A percentile compares a stretch with the other conserved stretches of the same genome.
These are phyloP conservation scores for Circaetus gallicus DNA, from an alignment of 2,113 vertebrate species.

Conservation along the genomic window DNA sequence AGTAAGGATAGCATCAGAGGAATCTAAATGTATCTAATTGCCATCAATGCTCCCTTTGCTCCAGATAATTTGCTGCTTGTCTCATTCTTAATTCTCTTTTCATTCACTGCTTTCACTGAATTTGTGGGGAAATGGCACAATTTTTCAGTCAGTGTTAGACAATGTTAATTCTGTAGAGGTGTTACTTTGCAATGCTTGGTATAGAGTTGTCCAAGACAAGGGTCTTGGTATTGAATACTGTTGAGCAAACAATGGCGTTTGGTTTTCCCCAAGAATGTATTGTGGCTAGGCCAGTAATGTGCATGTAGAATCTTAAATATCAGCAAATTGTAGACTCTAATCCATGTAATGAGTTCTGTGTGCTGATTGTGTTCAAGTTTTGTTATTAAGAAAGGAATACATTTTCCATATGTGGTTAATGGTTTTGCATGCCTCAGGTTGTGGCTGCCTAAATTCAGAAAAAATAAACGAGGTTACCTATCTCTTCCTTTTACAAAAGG, in stretches of 20 bases:
- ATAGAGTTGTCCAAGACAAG: background rate
- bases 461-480: background rate
- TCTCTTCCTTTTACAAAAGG: background rate
- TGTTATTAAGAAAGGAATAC: background rate
- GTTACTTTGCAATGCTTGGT: background rate
- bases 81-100: background rate
- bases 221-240: background rate
- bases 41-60: background rate
- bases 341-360: accelerated
- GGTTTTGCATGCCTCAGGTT: background rate
- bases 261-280: background rate
- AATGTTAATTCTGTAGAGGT: background rate
- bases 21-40: background rate
- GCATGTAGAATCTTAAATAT: background rate
- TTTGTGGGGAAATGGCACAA: background rate
- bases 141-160: background rate
- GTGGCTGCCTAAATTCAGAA: background rate
- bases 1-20: background rate
- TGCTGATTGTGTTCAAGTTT: background rate
- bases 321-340: background rate
- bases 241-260: background rate
- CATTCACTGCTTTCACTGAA: background rate
- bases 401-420: background rate
- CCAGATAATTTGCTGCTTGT: background rate
- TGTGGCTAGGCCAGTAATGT: background rate